Conservation (phyloP, 1,140 invertebrate species). For the Mylabris phalerata region DNA sequence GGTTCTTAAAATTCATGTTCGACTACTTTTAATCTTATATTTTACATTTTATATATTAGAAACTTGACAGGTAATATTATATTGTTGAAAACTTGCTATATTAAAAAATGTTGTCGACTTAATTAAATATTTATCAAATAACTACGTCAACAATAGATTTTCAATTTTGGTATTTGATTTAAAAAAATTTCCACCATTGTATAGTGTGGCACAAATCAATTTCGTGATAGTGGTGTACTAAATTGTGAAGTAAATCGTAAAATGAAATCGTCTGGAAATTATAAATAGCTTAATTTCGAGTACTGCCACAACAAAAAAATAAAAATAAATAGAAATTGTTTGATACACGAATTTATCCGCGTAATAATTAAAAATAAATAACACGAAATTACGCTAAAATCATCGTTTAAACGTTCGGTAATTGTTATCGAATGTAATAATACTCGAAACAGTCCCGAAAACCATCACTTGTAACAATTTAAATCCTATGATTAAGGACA, state of each 20-base stretch:
- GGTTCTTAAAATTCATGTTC: slow-evolving; percentile 4
- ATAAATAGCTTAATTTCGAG: slow-evolving; percentile 19
- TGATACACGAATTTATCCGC: no score
- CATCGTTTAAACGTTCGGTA: no score
- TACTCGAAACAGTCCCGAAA: slow-evolving; percentile 9
- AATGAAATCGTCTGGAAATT: slow-evolving; percentile 18
- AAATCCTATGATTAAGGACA: slow-evolving; percentile 13
- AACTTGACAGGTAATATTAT: slow-evolving; percentile 14
- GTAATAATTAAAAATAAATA: no score
- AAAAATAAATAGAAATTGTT: slow-evolving; percentile 5
- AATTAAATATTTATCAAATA: no score
- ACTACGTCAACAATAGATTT: no score
- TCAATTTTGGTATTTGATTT: no score
- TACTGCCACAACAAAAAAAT: slow-evolving; percentile 12
- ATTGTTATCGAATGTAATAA: background rate
- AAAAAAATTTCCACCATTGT: no score
- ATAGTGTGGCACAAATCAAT: slow-evolving; percentile 1
- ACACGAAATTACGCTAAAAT: no score
- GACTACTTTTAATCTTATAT: slow-evolving; percentile 13
- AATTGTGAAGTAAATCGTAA: slow-evolving; percentile 16
- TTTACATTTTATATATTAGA: slow-evolving; percentile 4
- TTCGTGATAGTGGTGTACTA: background rate
- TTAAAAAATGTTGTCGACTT: slow-evolving; percentile 3
- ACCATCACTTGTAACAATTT: slow-evolving; percentile 15
- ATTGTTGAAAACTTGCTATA: background rate